Percentiles rank a stretch among this genome's conserved stretches.
Evolutionary conservation across 92 coral and sea anemone genomes (phyloP).

Genomic region (Zoanthus gigantus): DNA sequence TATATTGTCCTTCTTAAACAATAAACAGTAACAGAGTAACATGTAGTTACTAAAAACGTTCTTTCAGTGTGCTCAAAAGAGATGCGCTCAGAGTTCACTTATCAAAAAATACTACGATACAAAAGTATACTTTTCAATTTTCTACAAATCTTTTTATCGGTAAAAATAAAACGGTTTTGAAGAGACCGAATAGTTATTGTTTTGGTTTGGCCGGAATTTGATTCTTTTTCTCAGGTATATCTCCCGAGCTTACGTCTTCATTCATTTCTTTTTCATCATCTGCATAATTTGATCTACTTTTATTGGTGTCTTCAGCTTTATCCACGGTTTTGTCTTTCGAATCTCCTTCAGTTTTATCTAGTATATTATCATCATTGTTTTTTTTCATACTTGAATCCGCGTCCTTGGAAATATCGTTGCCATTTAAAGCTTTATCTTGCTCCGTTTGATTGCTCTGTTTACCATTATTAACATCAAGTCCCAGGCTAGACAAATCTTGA

Average conservation of each 20-base stretch:
- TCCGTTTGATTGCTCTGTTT: background rate
- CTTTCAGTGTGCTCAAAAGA: too few relatives aligned
- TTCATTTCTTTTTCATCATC: conserved; percentile 21
- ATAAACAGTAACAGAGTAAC: too few relatives aligned
- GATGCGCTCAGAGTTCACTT: too few relatives aligned
- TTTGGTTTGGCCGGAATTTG: background rate
- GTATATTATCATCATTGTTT: background rate
- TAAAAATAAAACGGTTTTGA: background rate
- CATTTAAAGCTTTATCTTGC: background rate
- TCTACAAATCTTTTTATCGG: too few relatives aligned
- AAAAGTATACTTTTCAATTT: too few relatives aligned
- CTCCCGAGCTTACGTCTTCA: conserved; percentile 32
- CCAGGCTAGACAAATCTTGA: conserved; percentile 38
- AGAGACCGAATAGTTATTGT: background rate
- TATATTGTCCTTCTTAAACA: too few relatives aligned
- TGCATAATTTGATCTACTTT: conserved; percentile 7
- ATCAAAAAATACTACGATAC: too few relatives aligned
- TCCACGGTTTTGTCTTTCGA: conserved; percentile 9
- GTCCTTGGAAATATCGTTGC: conserved; percentile 1
- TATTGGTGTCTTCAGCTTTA: background rate
- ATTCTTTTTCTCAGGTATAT: background rate
- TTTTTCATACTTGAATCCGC: background rate
- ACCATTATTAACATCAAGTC: background rate
- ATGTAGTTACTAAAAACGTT: too few relatives aligned
- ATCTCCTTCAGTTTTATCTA: background rate